Conservation (phyloP, 2,797 vertebrate genomes). For the Gymnopithys bicolor region DNA sequence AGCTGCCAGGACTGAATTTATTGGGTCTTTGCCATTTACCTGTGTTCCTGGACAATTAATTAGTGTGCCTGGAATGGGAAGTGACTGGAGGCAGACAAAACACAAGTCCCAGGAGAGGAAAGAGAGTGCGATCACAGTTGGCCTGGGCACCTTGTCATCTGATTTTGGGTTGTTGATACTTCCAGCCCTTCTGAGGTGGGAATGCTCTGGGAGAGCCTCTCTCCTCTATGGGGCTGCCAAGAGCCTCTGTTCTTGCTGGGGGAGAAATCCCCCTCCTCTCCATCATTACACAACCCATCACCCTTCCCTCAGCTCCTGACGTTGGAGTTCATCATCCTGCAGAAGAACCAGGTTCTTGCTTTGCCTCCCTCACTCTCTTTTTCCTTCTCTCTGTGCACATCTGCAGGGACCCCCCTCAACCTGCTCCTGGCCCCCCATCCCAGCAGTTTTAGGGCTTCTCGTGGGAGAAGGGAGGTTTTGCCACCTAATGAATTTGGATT, state of each 20-base stretch:
- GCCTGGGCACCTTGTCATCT: fast-evolving
- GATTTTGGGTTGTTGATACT: neutral
- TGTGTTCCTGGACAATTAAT: neutral
- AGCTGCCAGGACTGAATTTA: neutral
- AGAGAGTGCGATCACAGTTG: fast-evolving
- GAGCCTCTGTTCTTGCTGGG: neutral
- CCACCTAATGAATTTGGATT: constrained; percentile 77
- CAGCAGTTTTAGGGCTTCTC: neutral
- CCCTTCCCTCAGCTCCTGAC: neutral
- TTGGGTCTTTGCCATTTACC: fast-evolving
- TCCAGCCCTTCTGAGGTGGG: fast-evolving
- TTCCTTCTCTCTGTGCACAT: neutral
- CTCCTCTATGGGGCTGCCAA: neutral
- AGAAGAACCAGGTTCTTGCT: neutral
- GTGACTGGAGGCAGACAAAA: neutral
- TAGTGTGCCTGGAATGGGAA: neutral
- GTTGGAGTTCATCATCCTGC: fast-evolving
- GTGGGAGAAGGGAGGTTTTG: constrained; percentile 22
- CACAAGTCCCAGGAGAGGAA: neutral
- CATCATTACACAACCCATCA: fast-evolving
- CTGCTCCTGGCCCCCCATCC: neutral
- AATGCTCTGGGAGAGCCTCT: neutral
- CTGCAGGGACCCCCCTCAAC: neutral
- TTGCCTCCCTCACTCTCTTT: neutral
- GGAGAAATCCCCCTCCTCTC: neutral